Evolutionary conservation across 2,797 vertebrate species (phyloP), one percentile per base, ranked within the genome.

Genomic region (Trematomus bernacchii): DNA sequence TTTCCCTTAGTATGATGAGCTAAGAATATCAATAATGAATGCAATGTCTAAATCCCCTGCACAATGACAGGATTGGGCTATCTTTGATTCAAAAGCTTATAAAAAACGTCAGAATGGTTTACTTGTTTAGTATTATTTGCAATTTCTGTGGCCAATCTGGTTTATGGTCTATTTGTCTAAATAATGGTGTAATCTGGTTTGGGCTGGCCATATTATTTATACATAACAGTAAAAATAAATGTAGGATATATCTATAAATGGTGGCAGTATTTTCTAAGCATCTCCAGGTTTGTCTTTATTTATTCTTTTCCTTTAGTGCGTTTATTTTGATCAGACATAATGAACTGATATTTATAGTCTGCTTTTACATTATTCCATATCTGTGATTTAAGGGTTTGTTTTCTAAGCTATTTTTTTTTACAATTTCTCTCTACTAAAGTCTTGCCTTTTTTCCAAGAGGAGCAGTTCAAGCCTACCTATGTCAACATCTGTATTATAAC

Each of bases 211-310:
- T 37, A 9, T 37, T 37, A 37, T 37, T 37, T 37, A 9, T 6
- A 37, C 33, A 37, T 37, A 9, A 37, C 2, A 27, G 33, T 9
- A 37, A 2, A 7, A 37, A 37, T 37, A 27, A 27, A 27, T 72
- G 40, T 57, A 44, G 40, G 46, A 75, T 64, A 55, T 37, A 9
- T 37, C 40, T 61, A 59, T 80, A 73, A 68, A 73, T 11, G 14
- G 59, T 6, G 6, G 19, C 58, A 72, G 23, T 66, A 12, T 69
- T 50, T 73, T 74, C 58, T 53, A 48, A 63, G 40, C 9, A 16
- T 51, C 27, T 80, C 30, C 40, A 42, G 37, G 62, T 51, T 48
- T 15, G 14, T 27, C 51, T 13, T 23, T 52, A 4, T 33, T 40
- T 70, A 57, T 54, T 60, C 23, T 76, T 63, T 65, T 23, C 12